Percentiles rank a stretch among this genome's conserved stretches.
Evolutionary conservation across 1,140 invertebrate genomes (phyloP).

Genomic region (Drosophila trapezifrons): DNA sequence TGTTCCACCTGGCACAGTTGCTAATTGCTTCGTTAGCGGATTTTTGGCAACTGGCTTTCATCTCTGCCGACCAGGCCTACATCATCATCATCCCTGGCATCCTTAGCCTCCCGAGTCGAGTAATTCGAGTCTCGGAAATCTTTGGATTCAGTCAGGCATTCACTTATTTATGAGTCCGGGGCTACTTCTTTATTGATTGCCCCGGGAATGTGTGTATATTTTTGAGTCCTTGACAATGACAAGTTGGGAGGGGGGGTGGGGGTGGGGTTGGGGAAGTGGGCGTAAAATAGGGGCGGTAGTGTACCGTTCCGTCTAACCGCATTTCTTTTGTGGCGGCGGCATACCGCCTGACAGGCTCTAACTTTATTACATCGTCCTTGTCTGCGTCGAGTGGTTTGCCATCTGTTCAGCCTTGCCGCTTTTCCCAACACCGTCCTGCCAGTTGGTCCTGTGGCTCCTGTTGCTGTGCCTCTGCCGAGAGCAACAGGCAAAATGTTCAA

Average conservation of each 20-base stretch:
- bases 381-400: slow-evolving; percentile 63
- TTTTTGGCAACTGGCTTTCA: slow-evolving; percentile 52
- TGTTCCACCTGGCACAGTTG: slow-evolving; percentile 36
- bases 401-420: slow-evolving; percentile 35
- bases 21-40: slow-evolving; percentile 76
- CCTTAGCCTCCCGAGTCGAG: slow-evolving; percentile 1
- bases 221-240: slow-evolving; percentile 55
- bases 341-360: slow-evolving; percentile 69
- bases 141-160: slow-evolving; percentile 44
- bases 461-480: neutral
- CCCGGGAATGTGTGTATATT: slow-evolving; percentile 13
- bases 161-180: slow-evolving; percentile 66
- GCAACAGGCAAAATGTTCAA: slow-evolving; percentile 74
- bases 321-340: slow-evolving; percentile 63
- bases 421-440: neutral
- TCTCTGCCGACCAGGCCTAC: slow-evolving; percentile 1
- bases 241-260: slow-evolving; percentile 10
- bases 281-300: neutral
- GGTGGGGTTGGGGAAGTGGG: neutral
- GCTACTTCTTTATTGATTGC: slow-evolving; percentile 70
- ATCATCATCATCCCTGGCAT: neutral
- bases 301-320: slow-evolving; percentile 55
- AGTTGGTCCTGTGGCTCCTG: slow-evolving; percentile 11
- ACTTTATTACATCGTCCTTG: slow-evolving; percentile 77
- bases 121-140: slow-evolving; percentile 3